Conservation (phyloP, 1,140 invertebrate species). For the Bombus breviceps region DNA sequence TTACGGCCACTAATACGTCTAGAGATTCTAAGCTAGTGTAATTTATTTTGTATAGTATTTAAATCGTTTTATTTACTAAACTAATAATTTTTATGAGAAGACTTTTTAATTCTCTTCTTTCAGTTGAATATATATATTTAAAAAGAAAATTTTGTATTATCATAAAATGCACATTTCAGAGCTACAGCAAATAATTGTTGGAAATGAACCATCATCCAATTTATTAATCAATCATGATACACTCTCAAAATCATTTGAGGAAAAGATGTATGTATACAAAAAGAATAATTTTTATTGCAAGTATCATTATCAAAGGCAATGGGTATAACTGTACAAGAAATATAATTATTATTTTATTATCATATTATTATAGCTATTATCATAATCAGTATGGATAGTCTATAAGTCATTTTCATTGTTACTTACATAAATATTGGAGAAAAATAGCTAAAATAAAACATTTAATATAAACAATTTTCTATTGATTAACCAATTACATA, state of each 20-base stretch:
- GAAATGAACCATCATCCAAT: constrained; percentile 31
- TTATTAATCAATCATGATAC: constrained; percentile 44
- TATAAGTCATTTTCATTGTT: constrained; percentile 82
- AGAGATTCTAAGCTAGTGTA: constrained; percentile 31
- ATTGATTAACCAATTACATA: constrained; percentile 41
- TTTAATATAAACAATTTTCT: constrained; percentile 75
- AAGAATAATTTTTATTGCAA: constrained; percentile 71
- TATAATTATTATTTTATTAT: constrained; percentile 81
- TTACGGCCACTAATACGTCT: constrained; percentile 29
- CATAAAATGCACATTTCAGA: constrained; percentile 18
- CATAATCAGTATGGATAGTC: constrained; percentile 77
- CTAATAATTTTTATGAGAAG: constrained; percentile 31
- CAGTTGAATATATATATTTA: constrained; percentile 31
- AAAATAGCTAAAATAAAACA: constrained; percentile 80
- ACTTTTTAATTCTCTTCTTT: constrained; percentile 32
- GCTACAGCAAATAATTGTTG: constrained; percentile 30
- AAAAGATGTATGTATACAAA: constrained; percentile 59
- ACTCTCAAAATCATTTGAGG: constrained; percentile 40
- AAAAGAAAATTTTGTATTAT: constrained; percentile 23
- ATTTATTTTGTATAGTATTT: constrained; percentile 48
- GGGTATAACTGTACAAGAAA: constrained; percentile 78
- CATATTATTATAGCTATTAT: constrained; percentile 77
- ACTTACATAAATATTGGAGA: constrained; percentile 82
- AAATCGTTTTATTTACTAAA: constrained; percentile 45
- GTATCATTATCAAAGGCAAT: constrained; percentile 78